These are phyloP conservation scores for Heptranchias perlo DNA, from an alignment of 2,113 vertebrate genomes.

Conservation along the genomic window DNA sequence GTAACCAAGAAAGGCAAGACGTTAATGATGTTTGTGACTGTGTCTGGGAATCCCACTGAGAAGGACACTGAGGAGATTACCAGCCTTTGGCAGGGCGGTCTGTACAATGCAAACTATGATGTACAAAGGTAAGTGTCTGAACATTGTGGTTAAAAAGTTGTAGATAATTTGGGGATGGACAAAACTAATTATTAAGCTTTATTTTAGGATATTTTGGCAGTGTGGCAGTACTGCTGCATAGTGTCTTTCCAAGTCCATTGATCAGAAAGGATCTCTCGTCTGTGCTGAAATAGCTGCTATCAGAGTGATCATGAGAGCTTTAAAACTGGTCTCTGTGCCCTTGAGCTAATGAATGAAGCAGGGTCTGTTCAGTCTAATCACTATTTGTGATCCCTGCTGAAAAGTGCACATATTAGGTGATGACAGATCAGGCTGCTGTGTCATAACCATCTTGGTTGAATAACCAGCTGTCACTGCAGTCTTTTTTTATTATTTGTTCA, in stretches of 20 bases:
- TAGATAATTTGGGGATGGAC: background rate
- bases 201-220: background rate
- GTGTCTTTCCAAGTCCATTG: background rate
- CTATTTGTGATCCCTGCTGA: background rate
- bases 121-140: conserved; percentile 72
- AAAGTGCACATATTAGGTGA: background rate
- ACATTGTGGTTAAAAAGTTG: background rate
- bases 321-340: background rate
- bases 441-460: background rate
- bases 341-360: background rate
- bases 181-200: background rate
- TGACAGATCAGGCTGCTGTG: background rate
- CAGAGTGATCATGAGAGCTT: background rate
- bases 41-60: conserved; percentile 81
- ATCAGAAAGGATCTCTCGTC: background rate
- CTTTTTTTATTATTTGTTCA: too few relatives aligned
- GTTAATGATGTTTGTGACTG: conserved; percentile 89
- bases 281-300: background rate
- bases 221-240: background rate
- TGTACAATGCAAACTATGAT: conserved; percentile 95
- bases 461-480: background rate
- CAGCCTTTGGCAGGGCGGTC: conserved; percentile 90
- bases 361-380: background rate
- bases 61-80: conserved; percentile 92
- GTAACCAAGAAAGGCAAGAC: conserved; percentile 93